Conservation (phyloP, 2,797 vertebrate genomes). For the Helarctos malayanus region DNA sequence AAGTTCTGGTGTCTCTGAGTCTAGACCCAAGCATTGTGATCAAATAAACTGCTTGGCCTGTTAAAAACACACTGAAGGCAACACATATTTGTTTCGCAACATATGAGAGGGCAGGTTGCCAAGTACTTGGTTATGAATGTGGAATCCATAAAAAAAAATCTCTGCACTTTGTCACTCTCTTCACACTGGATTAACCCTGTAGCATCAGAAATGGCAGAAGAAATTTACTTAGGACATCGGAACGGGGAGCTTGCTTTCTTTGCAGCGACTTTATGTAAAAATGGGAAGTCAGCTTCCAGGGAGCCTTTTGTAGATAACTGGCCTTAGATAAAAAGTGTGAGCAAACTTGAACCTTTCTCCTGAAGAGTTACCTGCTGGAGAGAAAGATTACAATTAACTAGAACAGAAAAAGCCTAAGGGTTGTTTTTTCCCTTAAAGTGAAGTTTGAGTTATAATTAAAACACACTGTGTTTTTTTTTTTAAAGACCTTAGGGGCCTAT, state of each 20-base stretch:
- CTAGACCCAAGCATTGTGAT: neutral
- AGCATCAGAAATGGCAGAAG: neutral
- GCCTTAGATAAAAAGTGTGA: neutral
- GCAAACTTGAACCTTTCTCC: neutral
- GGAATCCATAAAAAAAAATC: slow-evolving; percentile 53
- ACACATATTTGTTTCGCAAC: slow-evolving; percentile 62
- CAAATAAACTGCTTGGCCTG: neutral
- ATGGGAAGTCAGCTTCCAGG: neutral
- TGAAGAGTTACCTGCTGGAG: neutral
- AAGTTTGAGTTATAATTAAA: slow-evolving; percentile 70
- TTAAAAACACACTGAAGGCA: slow-evolving; percentile 64
- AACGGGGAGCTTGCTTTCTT: neutral
- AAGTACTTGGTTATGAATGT: slow-evolving; percentile 66
- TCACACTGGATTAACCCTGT: slow-evolving; percentile 47
- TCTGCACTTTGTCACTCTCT: slow-evolving; percentile 33
- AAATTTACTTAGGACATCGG: neutral
- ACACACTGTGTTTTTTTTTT: neutral
- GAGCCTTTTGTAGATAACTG: neutral
- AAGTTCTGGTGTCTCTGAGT: neutral
- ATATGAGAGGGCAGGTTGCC: slow-evolving; percentile 66
- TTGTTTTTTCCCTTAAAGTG: slow-evolving; percentile 59
- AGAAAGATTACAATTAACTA: slow-evolving; percentile 40
- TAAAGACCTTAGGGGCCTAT: neutral
- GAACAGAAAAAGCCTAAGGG: slow-evolving; percentile 65
- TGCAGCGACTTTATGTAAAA: neutral